Percentiles rank a stretch among this genome's conserved stretches.
phyloP scores from a whole-genome alignment of 1,140 invertebrate genomes.

The Lasaia peninsularis region DNA sequence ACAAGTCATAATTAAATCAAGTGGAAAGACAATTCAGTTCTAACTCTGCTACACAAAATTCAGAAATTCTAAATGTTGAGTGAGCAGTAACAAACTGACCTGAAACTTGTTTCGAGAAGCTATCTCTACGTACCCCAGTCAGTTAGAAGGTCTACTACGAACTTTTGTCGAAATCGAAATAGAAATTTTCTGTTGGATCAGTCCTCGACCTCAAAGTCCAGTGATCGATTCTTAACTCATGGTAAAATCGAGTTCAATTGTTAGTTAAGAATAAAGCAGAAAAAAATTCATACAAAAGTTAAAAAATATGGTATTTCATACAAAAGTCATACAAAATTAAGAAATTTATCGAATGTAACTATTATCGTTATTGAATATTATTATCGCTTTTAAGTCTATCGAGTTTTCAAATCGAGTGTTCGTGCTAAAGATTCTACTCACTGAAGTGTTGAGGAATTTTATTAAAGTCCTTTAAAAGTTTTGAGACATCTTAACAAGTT shows the following conservation, averaged over 20 bases:
- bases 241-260: too few species aligned
- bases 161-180: neutral
- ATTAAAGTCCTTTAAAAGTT: conserved; percentile 55
- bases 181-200: too few species aligned
- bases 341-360: too few species aligned
- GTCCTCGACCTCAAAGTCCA: too few species aligned
- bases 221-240: too few species aligned
- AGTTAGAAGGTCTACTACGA: conserved; percentile 13
- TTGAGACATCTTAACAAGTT: conserved; percentile 53
- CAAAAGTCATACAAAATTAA: too few species aligned
- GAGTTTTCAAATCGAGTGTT: neutral
- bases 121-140: conserved; percentile 34
- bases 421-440: conserved; percentile 6
- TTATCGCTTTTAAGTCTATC: too few species aligned
- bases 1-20: neutral
- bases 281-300: too few species aligned
- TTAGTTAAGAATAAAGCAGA: too few species aligned
- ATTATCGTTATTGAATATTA: too few species aligned
- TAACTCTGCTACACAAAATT: neutral
- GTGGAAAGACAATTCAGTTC: neutral
- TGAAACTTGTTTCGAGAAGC: conserved; percentile 30
- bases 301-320: too few species aligned
- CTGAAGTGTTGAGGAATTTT: conserved; percentile 50
- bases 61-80: conserved; percentile 2
- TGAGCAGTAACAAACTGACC: conserved; percentile 12